phyloP scores from a whole-genome alignment of 2,113 vertebrate genomes.

The Lutjanus erythropterus region DNA sequence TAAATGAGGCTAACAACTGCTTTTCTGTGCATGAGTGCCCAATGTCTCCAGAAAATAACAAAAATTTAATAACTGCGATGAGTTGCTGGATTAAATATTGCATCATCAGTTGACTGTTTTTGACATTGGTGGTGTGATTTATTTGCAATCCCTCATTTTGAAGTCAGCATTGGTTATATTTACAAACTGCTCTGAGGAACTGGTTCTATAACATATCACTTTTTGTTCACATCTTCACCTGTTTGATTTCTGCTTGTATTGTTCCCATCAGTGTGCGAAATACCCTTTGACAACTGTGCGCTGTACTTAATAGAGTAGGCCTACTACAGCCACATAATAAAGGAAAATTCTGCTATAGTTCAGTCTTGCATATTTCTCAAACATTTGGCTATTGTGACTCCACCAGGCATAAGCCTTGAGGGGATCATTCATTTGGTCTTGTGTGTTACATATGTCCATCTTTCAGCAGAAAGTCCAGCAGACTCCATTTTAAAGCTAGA shows the following conservation, averaged over 20 bases:
- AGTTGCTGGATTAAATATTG: not conserved
- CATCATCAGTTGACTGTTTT: not conserved
- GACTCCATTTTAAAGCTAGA: too few relatives aligned
- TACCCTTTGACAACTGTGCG: not conserved
- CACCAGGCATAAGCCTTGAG: too few relatives aligned
- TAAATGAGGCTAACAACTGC: constrained; percentile 33
- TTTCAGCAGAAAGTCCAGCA: too few relatives aligned
- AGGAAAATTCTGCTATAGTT: not conserved
- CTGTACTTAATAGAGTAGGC: not conserved
- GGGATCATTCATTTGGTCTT: too few relatives aligned
- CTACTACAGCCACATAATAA: not conserved
- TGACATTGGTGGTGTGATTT: not conserved
- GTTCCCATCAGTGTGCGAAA: constrained; percentile 39
- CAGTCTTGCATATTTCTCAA: not conserved
- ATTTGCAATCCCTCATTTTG: constrained; percentile 1
- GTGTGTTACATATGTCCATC: too few relatives aligned
- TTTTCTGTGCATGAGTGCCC: constrained; percentile 54
- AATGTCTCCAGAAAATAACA: constrained; percentile 9
- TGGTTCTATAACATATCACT: not conserved
- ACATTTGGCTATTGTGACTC: not conserved
- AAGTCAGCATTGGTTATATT: not conserved
- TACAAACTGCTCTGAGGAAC: not conserved
- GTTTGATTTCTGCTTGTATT: constrained; percentile 49
- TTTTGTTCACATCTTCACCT: not conserved
- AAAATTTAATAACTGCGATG: not conserved